phyloP scores from a whole-genome alignment of 64 coral and sea anemone species.

The Pocillopora damicornis region DNA sequence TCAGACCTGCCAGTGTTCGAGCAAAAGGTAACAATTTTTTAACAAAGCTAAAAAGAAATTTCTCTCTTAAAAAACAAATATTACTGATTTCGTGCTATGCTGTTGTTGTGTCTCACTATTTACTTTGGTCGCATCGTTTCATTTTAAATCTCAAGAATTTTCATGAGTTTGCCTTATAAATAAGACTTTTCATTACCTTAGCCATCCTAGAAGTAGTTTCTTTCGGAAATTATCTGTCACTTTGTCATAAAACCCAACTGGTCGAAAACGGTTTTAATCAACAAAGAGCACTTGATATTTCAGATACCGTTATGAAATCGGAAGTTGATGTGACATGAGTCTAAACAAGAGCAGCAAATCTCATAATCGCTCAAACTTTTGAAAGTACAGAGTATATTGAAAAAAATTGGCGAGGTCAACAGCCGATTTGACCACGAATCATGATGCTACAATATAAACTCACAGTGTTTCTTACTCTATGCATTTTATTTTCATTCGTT shows the following conservation, averaged over 20 bases:
- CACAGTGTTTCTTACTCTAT: background rate
- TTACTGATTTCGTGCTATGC: too few relatives aligned
- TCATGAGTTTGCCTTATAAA: background rate
- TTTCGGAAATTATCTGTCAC: background rate
- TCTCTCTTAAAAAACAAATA: too few relatives aligned
- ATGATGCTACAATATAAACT: background rate
- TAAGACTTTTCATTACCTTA: background rate
- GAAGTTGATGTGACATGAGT: background rate
- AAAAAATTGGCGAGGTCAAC: background rate
- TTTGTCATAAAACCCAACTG: background rate
- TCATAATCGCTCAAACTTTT: background rate
- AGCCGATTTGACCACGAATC: background rate
- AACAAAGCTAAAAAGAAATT: too few relatives aligned
- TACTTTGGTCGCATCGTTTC: too few relatives aligned
- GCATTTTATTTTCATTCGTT: background rate
- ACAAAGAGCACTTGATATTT: background rate
- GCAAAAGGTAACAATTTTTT: too few relatives aligned
- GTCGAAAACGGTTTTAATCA: background rate
- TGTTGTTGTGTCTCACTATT: too few relatives aligned
- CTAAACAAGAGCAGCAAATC: background rate
- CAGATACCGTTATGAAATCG: background rate
- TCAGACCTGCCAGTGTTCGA: too few relatives aligned
- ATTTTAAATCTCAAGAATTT: background rate
- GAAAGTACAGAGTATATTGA: background rate
- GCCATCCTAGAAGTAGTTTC: background rate